A percentile compares a stretch with the other conserved stretches of the same genome.
Conservation (phyloP, 2,797 vertebrate genomes). For the Todus mexicanus region DNA sequence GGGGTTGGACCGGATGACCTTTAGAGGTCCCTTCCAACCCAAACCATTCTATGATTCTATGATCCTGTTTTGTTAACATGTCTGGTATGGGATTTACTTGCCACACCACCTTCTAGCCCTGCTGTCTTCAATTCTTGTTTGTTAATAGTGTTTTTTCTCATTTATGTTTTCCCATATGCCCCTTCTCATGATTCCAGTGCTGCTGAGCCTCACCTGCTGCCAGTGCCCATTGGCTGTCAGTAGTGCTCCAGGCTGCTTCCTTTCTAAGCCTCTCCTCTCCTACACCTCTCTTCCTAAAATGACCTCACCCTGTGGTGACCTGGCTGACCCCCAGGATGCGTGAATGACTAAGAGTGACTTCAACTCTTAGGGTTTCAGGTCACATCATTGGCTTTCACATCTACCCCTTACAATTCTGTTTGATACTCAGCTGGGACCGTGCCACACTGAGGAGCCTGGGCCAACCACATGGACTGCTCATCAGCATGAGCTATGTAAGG, state of each 20-base stretch:
- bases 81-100: background rate
- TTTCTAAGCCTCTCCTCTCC: background rate
- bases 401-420: background rate
- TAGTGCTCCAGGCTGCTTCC: background rate
- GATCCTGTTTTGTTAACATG: background rate
- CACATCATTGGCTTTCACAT: background rate
- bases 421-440: background rate
- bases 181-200: background rate
- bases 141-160: background rate
- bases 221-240: background rate
- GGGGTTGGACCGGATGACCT: too few species aligned
- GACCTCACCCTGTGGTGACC: accelerated
- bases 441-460: background rate
- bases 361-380: background rate
- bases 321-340: background rate
- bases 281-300: background rate
- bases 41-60: too few species aligned
- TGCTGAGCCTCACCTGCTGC: background rate
- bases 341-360: background rate
- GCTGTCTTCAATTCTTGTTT: background rate
- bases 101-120: background rate
- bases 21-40: too few species aligned
- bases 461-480: background rate
- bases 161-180: background rate
- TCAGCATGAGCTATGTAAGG: background rate